A percentile compares a stretch with the other conserved stretches of the same genome.
Conservation (phyloP, 2,888 invertebrate species). For the Ptychoptera contaminata region DNA sequence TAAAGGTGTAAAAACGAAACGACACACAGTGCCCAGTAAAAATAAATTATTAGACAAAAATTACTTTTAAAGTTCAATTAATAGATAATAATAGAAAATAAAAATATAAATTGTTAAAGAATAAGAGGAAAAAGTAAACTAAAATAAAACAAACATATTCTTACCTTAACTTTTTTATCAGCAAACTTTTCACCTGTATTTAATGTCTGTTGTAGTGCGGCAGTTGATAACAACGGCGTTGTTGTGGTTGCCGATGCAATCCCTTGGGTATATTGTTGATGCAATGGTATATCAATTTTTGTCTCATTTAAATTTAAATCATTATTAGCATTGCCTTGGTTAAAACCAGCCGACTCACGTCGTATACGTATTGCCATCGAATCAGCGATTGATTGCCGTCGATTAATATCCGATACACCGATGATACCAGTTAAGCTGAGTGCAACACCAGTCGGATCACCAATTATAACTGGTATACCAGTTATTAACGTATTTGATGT, state of each 20-base stretch:
- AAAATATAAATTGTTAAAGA: background rate
- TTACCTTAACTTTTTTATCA: slow-evolving; percentile 29
- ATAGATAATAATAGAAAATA: too few species aligned
- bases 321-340: background rate
- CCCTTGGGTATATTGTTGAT: slow-evolving; percentile 1
- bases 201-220: slow-evolving; percentile 16
- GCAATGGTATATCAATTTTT: slow-evolving; percentile 7
- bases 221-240: too few species aligned
- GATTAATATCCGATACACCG: background rate
- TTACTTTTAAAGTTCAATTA: too few species aligned
- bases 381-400: slow-evolving; percentile 4
- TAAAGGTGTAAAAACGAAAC: too few species aligned
- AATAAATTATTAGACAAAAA: too few species aligned
- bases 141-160: background rate
- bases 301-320: slow-evolving; percentile 2
- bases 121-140: background rate
- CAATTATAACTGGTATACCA: too few species aligned
- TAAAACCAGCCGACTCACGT: too few species aligned
- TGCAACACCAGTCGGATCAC: too few species aligned
- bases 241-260: too few species aligned
- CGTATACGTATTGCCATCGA: slow-evolving; percentile 4
- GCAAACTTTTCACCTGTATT: slow-evolving; percentile 24
- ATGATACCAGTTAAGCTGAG: too few species aligned
- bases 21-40: too few species aligned
- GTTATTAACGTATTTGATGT: too few species aligned